Conservation (phyloP, 2,113 vertebrate genomes). For the Antidorcas marsupialis region DNA sequence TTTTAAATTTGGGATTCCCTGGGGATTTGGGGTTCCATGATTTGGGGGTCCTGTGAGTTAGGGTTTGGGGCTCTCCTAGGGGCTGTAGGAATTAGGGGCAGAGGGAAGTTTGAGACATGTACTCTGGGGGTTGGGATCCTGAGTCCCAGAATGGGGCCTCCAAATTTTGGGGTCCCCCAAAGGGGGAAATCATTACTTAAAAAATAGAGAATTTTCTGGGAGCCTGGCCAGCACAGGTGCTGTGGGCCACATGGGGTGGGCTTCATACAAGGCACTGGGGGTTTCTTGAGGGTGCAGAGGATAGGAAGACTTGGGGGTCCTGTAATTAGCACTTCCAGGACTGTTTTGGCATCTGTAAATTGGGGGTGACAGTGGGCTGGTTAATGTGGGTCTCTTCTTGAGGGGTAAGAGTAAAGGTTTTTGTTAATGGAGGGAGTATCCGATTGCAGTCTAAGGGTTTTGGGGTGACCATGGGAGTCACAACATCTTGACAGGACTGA, state of each 20-base stretch:
- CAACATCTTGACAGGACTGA: conserved; percentile 25
- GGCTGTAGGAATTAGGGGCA: not conserved
- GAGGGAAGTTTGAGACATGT: not conserved
- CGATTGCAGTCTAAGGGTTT: not conserved
- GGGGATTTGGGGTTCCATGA: conserved; percentile 47
- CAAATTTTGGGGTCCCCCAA: conserved; percentile 64
- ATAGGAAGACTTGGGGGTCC: conserved; percentile 64
- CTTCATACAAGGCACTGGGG: conserved; percentile 75
- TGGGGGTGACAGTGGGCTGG: conserved; percentile 19
- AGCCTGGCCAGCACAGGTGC: conserved; percentile 56
- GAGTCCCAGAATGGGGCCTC: conserved; percentile 52
- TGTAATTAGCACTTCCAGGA: conserved; percentile 69
- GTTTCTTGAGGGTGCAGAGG: conserved; percentile 56
- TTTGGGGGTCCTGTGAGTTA: conserved; percentile 20
- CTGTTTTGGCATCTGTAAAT: conserved; percentile 65
- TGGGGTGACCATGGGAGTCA: conserved; percentile 26
- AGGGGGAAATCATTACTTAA: conserved; percentile 57
- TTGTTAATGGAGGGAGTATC: conserved; percentile 43
- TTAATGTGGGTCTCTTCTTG: conserved; percentile 47
- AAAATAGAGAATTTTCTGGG: conserved; percentile 76
- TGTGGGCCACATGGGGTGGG: conserved; percentile 62
- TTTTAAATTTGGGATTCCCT: conserved; percentile 57
- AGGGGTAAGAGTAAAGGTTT: not conserved
- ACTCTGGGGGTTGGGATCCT: conserved; percentile 42
- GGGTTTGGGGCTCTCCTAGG: conserved; percentile 28